Conservation (phyloP, 2,113 vertebrate genomes). For the Tupaia tana region DNA sequence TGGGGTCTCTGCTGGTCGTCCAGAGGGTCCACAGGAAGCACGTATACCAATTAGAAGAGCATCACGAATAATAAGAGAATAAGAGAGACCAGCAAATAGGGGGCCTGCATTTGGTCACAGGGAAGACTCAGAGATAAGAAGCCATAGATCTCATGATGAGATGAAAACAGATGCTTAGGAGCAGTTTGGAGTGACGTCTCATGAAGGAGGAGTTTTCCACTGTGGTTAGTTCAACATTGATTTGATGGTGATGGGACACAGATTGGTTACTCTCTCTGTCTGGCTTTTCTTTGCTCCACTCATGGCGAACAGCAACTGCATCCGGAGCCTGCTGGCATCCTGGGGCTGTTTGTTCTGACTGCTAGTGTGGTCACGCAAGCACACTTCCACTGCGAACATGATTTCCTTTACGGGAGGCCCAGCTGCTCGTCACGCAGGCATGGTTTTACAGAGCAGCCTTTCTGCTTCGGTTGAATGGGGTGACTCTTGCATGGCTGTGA, state of each 20-base stretch:
- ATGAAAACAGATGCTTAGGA: neutral
- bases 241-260: neutral
- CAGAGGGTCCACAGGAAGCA: neutral
- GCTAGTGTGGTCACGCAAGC: neutral
- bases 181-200: slow-evolving; percentile 5
- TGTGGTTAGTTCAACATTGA: slow-evolving; percentile 34
- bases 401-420: neutral
- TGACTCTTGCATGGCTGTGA: neutral
- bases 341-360: slow-evolving; percentile 44
- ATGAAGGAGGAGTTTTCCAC: neutral
- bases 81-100: neutral
- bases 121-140: neutral
- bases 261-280: neutral
- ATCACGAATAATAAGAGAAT: neutral
- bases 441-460: neutral
- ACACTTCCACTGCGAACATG: neutral
- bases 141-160: neutral
- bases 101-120: neutral
- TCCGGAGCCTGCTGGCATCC: neutral
- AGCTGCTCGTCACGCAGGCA: neutral
- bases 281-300: neutral
- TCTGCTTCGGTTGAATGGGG: slow-evolving; percentile 44
- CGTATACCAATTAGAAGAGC: neutral
- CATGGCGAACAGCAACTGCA: neutral
- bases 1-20: neutral